Evolutionary conservation across 1,140 invertebrate genomes (phyloP), one percentile per base, ranked within the genome.

Genomic region (Platyscapa corneri): DNA sequence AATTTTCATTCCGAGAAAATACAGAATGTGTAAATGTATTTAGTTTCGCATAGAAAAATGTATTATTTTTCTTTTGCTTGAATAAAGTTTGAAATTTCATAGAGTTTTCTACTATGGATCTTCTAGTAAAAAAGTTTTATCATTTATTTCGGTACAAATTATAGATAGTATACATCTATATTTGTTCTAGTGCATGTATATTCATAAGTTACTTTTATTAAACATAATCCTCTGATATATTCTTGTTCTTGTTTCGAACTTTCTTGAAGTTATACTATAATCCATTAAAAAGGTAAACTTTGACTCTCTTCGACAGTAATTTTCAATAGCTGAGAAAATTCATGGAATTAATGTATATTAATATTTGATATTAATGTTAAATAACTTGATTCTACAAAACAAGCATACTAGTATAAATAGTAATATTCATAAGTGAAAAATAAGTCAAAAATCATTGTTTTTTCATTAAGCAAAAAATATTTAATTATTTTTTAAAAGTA

Each of bases 141-240:
- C 60, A 64, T 64, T 64, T 64, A 64, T 7, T 64, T 30, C 23
- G n/a, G n/a, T 7, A n/a, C 60, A 77, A 53, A 53, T 32, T 77
- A 49, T 6, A 77, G 20, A 64, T 74, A 37, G 56, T 56, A 56
- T 46, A 46, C 37, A 74, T 74, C 32, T 34, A 56, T 56, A 56
- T 37, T 74, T 72, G 67, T 74, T 37, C 8, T 12, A 30, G 46
- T 60, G 5, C 34, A 82, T 74, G 49, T 67, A 74, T 82, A 82
- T 82, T 82, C 49, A 74, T 82, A 39, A 60, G 49, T 30, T 14
- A 37, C 67, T 82, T 82, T 82, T 82, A 82, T 37, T 32, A 37
- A 27, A 23, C 67, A 56, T 82, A 82, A 82, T 82, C 46, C 67
- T 8, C 14, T 82, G 80, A 82, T 82, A 74, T 74, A 82, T 82